phyloP scores from a whole-genome alignment of 2,888 invertebrate species.

The Oligia fasciuncula region DNA sequence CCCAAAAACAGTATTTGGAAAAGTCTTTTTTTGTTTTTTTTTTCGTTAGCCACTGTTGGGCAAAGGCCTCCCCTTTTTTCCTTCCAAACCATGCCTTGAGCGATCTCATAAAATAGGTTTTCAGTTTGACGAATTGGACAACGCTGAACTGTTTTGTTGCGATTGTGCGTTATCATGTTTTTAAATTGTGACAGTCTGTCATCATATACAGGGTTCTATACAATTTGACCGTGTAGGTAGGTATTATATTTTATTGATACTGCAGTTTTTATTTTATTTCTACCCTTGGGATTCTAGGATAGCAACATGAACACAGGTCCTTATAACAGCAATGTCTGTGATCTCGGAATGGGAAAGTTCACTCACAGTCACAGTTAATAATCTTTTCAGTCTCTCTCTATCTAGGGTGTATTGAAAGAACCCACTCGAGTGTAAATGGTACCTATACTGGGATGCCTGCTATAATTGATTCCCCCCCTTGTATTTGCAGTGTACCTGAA shows the following conservation, averaged over 20 bases:
- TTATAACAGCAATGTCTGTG: neutral
- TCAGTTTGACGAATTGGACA: neutral
- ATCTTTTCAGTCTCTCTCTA: slow-evolving; percentile 10
- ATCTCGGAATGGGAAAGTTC: slow-evolving; percentile 7
- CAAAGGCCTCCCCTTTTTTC: too few species aligned
- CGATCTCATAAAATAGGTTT: neutral
- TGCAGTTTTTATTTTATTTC: too few species aligned
- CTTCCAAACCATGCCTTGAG: too few species aligned
- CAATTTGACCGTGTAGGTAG: too few species aligned
- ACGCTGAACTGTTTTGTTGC: too few species aligned
- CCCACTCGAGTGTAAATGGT: neutral
- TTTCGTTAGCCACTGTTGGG: too few species aligned
- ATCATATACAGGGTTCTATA: neutral
- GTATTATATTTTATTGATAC: neutral
- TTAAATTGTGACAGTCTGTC: neutral
- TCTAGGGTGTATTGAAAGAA: neutral
- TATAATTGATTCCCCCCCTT: slow-evolving; percentile 7
- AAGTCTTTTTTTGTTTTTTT: neutral
- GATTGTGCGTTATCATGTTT: neutral
- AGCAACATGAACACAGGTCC: neutral
- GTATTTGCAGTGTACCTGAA: slow-evolving; percentile 1
- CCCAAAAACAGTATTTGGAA: neutral
- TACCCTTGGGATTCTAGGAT: too few species aligned
- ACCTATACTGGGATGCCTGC: neutral
- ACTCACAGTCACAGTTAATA: slow-evolving; percentile 2